Percentiles rank a stretch among this genome's conserved stretches.
These are phyloP conservation scores for Gallinago jamesoni DNA, from an alignment of 2,113 vertebrate species.

Conservation along the genomic window DNA sequence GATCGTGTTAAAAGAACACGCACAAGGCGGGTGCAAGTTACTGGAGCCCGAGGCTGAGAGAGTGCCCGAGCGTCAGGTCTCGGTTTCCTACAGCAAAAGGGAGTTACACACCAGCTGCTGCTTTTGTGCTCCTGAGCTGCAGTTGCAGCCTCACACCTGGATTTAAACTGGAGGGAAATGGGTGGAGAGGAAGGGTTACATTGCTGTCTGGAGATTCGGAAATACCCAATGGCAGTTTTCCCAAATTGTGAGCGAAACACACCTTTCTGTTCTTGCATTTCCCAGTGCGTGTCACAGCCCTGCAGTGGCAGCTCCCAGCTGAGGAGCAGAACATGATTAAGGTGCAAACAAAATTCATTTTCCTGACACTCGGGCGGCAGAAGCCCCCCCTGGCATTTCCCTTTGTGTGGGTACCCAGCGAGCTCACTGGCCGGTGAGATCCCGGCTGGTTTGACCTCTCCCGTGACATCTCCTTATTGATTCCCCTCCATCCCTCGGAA, in stretches of 20 bases:
- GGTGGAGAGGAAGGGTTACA: neutral
- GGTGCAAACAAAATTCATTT: slow-evolving; percentile 29
- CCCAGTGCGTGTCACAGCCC: rapidly evolving
- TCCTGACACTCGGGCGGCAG: neutral
- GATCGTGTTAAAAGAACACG: neutral
- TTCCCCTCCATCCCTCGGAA: slow-evolving; percentile 48
- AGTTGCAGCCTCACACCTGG: neutral
- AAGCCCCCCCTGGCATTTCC: neutral
- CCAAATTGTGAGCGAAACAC: neutral
- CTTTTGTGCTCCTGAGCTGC: neutral
- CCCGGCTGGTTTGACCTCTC: slow-evolving; percentile 58
- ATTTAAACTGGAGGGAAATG: neutral
- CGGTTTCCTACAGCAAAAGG: neutral
- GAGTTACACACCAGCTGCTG: neutral
- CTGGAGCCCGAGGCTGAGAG: neutral
- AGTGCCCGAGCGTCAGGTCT: neutral
- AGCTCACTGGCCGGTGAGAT: neutral
- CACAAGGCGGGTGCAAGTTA: neutral
- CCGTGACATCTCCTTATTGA: slow-evolving; percentile 71
- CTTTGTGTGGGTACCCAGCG: slow-evolving; percentile 22
- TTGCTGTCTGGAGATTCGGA: neutral
- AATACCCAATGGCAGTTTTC: neutral
- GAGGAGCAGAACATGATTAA: slow-evolving; percentile 8
- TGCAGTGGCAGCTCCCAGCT: neutral
- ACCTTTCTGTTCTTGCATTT: neutral